Evolutionary conservation across 53 echinoderm and acorn worm genomes (phyloP).

Genomic region (Zoroaster sp.): DNA sequence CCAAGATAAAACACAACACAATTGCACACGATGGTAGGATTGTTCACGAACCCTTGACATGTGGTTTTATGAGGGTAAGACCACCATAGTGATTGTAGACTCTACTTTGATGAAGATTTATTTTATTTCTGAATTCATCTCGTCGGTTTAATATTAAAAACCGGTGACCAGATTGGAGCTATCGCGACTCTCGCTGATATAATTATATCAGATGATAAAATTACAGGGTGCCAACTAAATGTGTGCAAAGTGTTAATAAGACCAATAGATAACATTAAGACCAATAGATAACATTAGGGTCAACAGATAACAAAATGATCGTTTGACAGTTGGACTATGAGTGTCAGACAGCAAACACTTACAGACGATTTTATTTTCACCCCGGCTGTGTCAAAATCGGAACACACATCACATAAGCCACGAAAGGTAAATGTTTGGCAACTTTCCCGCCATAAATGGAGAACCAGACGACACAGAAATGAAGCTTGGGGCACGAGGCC

Average conservation of each 20-base stretch:
- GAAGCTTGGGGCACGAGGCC: background rate
- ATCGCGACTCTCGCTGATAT: background rate
- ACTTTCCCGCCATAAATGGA: background rate
- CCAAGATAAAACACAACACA: too few species aligned
- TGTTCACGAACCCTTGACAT: too few species aligned
- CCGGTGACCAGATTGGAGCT: too few species aligned
- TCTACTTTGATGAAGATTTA: too few species aligned
- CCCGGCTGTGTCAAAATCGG: slow-evolving; percentile 18
- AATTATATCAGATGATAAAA: background rate
- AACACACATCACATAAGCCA: slow-evolving; percentile 28
- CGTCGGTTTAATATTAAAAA: too few species aligned
- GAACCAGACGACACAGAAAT: background rate
- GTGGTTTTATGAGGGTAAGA: too few species aligned
- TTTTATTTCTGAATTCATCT: too few species aligned
- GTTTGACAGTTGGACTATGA: background rate
- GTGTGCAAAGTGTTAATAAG: background rate
- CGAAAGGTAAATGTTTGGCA: slow-evolving; percentile 40
- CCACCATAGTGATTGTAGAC: too few species aligned
- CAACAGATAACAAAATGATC: slow-evolving; percentile 23
- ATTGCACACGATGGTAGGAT: too few species aligned
- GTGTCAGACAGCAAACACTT: slow-evolving; percentile 47
- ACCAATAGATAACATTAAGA: slow-evolving; percentile 5
- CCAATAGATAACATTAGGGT: background rate
- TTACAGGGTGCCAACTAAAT: background rate
- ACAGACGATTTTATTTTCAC: slow-evolving; percentile 13